Evolutionary conservation across 1,140 invertebrate species (phyloP), one percentile per base, ranked within the genome.

Genomic region (Scaptomyza graminum): DNA sequence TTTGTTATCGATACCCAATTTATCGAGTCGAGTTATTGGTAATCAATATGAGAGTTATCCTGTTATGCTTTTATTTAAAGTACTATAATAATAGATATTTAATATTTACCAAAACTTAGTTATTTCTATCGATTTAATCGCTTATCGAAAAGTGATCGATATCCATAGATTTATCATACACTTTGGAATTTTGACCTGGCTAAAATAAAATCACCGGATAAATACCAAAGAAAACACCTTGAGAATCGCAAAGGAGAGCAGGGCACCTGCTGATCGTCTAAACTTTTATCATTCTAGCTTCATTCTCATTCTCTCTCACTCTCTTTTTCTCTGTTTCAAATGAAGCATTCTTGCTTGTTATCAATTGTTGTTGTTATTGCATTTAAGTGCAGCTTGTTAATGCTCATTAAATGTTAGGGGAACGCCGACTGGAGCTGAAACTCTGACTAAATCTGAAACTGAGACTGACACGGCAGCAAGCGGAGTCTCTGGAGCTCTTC

Each of bases 301-400:
- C 41, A 8, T 18, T 47, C 62, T 66, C 55, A 54, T 8, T 9
- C 5, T 0, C 28, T 31, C 28, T 31, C 28, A 3, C 25, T 25
- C 2, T 25, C 5, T 25, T 25, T 2, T 34, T 34, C 2, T 34
- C 41, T 28, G 16, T 59, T 74, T 47, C 59, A 76, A 79, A 54
- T 80, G 78, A 49, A 74, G 74, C 67, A 75, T 79, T 79, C 79
- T 75, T 79, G 65, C 71, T 85, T 84, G 77, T 82, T 87, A 87
- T 87, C 83, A 87, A 87, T 88, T 88, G 80, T 84, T 83, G 76
- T 79, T 83, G 83, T 88, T 88, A 79, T 83, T 88, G 79, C 66
- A 76, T 76, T 88, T 83, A 88, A 88, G 83, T 88, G 84, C 83
- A 88, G 84, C 83, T 88, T 88, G 83, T 88, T 88, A 88, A 88